Evolutionary conservation across 2,797 vertebrate genomes (phyloP).

Genomic region (Nannoperca australis): DNA sequence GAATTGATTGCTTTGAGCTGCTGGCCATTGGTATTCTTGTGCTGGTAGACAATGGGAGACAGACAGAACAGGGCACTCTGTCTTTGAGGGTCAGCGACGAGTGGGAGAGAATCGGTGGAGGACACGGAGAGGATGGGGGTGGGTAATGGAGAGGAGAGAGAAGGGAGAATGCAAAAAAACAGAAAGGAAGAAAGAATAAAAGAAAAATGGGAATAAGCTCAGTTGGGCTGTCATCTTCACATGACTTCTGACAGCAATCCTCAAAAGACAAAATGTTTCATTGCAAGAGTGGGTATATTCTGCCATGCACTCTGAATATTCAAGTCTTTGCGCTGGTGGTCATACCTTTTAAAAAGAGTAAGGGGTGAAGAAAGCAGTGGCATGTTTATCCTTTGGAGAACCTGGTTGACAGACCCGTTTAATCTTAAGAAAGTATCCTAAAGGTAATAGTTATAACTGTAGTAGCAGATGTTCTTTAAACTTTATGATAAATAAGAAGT

Average conservation of each 20-base stretch:
- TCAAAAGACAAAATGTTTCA: conserved; percentile 68
- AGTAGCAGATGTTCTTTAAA: no score
- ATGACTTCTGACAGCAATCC: conserved; percentile 72
- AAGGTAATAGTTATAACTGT: neutral
- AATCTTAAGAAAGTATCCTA: neutral
- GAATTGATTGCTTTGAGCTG: conserved; percentile 76
- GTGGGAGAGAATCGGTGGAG: conserved; percentile 21
- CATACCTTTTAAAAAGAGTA: conserved; percentile 19
- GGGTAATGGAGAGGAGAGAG: conserved; percentile 25
- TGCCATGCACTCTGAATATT: conserved; percentile 49
- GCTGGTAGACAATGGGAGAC: conserved; percentile 63
- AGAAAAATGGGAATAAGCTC: conserved; percentile 44
- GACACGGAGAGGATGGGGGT: conserved; percentile 32
- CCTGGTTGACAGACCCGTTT: conserved; percentile 7
- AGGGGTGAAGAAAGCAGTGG: conserved; percentile 5
- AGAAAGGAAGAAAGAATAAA: neutral
- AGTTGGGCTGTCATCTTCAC: conserved; percentile 60
- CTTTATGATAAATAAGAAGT: no score
- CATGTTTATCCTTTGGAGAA: conserved; percentile 42
- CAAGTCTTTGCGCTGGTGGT: conserved; percentile 39
- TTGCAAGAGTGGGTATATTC: conserved; percentile 53
- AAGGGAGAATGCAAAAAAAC: neutral
- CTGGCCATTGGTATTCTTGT: conserved; percentile 76
- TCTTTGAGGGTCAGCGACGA: conserved; percentile 64
- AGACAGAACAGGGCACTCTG: conserved; percentile 63